These are phyloP conservation scores for Agapetus fuscipes DNA, from an alignment of 2,888 invertebrate genomes.

Conservation along the genomic window DNA sequence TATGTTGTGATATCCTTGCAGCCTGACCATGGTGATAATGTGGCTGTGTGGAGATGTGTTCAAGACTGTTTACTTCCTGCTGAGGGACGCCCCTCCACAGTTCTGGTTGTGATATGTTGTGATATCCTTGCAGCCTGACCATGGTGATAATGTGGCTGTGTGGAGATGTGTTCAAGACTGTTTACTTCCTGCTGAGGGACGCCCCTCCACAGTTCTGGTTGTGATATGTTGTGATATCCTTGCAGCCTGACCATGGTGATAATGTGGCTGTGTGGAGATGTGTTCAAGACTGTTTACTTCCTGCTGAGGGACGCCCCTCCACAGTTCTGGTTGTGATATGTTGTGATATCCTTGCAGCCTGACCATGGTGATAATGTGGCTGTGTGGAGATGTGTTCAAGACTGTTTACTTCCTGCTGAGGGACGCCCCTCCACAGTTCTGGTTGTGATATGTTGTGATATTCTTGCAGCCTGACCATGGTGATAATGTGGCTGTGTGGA, in stretches of 20 bases:
- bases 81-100: too few relatives aligned
- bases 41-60: constrained; percentile 97
- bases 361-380: constrained; percentile 98
- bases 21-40: constrained; percentile 94
- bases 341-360: constrained; percentile 67
- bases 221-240: too few relatives aligned
- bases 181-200: constrained; percentile 88
- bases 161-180: constrained; percentile 96
- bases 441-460: too few relatives aligned
- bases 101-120: too few relatives aligned
- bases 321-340: too few relatives aligned
- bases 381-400: constrained; percentile 93
- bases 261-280: constrained; percentile 95
- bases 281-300: constrained; percentile 97
- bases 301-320: too few relatives aligned
- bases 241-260: constrained; percentile 92
- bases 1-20: too few relatives aligned
- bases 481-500: constrained; percentile 94
- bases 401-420: constrained; percentile 90
- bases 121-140: constrained; percentile 66
- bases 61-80: constrained; percentile 93
- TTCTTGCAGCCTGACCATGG: constrained; percentile 85
- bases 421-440: too few relatives aligned
- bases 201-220: too few relatives aligned
- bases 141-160: constrained; percentile 98